These are phyloP conservation scores for Cryptotis parvus DNA, from an alignment of 2,113 vertebrate species.

Conservation along the genomic window DNA sequence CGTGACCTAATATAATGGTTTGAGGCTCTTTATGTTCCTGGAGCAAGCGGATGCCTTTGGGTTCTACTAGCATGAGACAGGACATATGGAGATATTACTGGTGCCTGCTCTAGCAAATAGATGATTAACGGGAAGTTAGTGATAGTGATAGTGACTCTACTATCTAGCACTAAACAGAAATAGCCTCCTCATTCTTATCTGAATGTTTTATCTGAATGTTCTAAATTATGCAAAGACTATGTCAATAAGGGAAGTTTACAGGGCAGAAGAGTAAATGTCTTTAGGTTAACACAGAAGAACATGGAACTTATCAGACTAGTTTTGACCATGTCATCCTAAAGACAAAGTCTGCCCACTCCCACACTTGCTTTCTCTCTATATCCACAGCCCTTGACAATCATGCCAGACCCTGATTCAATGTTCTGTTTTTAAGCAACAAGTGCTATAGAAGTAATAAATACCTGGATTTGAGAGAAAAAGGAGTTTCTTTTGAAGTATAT, in stretches of 20 bases:
- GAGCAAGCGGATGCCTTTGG: no score
- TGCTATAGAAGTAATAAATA: conserved; percentile 78
- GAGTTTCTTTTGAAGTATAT: conserved; percentile 94
- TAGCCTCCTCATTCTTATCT: background rate
- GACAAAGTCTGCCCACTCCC: background rate
- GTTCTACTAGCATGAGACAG: no score
- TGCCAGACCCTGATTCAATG: background rate
- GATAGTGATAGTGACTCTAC: no score
- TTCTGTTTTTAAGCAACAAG: background rate
- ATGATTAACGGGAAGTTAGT: no score
- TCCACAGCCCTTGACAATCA: background rate
- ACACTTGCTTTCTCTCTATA: background rate
- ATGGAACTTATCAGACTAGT: background rate
- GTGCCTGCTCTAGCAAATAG: no score
- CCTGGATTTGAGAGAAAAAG: conserved; percentile 93
- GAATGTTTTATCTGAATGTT: background rate
- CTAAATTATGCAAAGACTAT: background rate
- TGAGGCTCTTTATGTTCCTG: no score
- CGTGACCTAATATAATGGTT: no score
- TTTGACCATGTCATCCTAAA: background rate
- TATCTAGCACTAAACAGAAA: background rate
- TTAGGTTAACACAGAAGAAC: background rate
- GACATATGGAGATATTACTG: no score
- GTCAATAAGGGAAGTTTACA: conserved; percentile 18
- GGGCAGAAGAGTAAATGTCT: background rate